phyloP scores from a whole-genome alignment of 2,797 vertebrate species.

The Threskiornis aethiopicus region DNA sequence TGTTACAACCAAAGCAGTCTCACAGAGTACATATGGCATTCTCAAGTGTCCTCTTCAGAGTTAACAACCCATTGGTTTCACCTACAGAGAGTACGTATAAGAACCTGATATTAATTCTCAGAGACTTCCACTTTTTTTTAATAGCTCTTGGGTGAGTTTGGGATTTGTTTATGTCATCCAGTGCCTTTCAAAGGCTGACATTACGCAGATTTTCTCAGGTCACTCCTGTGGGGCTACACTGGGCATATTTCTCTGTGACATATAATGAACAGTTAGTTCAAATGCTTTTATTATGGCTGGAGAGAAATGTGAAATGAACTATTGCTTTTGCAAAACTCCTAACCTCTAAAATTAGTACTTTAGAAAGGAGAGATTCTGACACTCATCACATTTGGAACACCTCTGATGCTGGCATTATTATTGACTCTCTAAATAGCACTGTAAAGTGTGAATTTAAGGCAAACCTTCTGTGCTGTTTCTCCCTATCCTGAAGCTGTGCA shows the following conservation, averaged over 20 bases:
- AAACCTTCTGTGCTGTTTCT: constrained; percentile 80
- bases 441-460: not conserved
- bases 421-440: not conserved
- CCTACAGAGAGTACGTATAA: not conserved
- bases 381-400: not conserved
- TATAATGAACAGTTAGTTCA: not conserved
- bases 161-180: not conserved
- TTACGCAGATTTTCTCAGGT: not conserved
- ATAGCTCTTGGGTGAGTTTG: not conserved
- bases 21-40: not conserved
- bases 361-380: not conserved
- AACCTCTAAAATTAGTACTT: not conserved
- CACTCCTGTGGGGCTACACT: not conserved
- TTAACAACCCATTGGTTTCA: not conserved
- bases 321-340: not conserved
- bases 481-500: constrained; percentile 81
- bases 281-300: not conserved
- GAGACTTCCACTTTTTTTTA: not conserved
- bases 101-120: not conserved
- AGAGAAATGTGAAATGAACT: not conserved
- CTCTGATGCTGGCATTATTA: not conserved
- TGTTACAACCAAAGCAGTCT: not conserved
- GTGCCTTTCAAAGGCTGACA: not conserved
- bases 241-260: not conserved
- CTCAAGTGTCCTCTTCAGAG: not conserved